A percentile compares a stretch with the other conserved stretches of the same genome.
Evolutionary conservation across 2,888 invertebrate genomes (phyloP).

Genomic region (Lasioglossum morio): DNA sequence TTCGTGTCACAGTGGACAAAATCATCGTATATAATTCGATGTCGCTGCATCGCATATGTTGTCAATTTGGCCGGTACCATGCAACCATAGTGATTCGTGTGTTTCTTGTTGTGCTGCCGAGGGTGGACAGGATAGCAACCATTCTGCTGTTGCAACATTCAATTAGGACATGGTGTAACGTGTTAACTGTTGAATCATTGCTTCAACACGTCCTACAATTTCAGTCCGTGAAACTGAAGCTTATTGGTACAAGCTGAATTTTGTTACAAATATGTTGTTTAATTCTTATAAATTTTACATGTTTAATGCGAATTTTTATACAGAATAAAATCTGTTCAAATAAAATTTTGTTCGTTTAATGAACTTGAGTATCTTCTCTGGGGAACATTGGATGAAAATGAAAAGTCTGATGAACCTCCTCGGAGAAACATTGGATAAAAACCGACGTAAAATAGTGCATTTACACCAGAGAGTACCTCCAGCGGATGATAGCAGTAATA

Average conservation of each 20-base stretch:
- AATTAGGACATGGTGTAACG: neutral
- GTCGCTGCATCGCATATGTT: neutral
- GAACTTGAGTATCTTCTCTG: neutral
- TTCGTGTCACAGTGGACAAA: neutral
- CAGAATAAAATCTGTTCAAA: too few relatives aligned
- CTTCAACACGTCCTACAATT: neutral
- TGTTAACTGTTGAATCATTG: neutral
- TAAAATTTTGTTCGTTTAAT: too few relatives aligned
- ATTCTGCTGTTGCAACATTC: neutral
- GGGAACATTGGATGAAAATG: too few relatives aligned
- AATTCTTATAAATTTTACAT: too few relatives aligned
- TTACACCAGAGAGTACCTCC: neutral
- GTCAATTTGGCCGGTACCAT: neutral
- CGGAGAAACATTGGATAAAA: neutral
- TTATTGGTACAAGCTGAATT: neutral
- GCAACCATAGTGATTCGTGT: neutral
- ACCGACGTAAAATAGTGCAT: neutral
- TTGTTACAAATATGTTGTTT: neutral
- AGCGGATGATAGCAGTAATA: neutral
- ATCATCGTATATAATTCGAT: neutral
- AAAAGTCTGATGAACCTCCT: neutral
- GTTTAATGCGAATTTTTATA: too few relatives aligned
- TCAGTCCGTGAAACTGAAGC: neutral
- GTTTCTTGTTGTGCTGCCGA: neutral
- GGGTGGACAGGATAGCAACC: neutral